Evolutionary conservation across 2,888 invertebrate species (phyloP), one percentile per base, ranked within the genome.

Genomic region (Elegia similella): DNA sequence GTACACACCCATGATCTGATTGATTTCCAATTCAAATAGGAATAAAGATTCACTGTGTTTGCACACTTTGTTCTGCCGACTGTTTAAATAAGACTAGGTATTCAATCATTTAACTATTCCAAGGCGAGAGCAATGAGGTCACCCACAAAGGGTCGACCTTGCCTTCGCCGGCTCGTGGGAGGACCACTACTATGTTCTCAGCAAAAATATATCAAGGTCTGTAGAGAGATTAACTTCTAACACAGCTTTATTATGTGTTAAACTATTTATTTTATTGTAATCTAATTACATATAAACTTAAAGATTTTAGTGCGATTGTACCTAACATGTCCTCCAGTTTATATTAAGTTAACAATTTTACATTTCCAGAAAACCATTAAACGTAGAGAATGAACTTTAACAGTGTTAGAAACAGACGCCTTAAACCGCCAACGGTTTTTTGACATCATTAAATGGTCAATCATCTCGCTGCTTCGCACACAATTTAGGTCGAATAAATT

Each of bases 81-180:
- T 78, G 78, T 80, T 80, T 72, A 83, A 82, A 84, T 82, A 85
- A 82, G 76, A 80, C 65, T 67, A 69, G 72, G 78, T 75, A 82
- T 84, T 56, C 80, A 83, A 87, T 87, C 84, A 84, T 86, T 82
- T 85, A 87, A 86, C 86, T 87, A 88, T 89, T 89, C 81, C 90
- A 90, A 89, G 89, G 88, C 82, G 77, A 88, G 67, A 80, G 75
- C 83, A 87, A 84, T 84, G 86, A 87, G 88, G 90, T 80, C 88
- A 85, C 78, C 78, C 75, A 83, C 83, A 82, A 85, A 88, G 87
- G 88, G 84, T 72, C 76, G 82, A 79, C 88, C 88, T 88, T 88
- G 87, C 80, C 81, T 81, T 80, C 81, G 79, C 70, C 77, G 72
- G 71, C 71, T 80, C 63, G 80, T 80, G 76, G 82, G 82, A 82